phyloP scores from a whole-genome alignment of 2,888 invertebrate species.

The Priocnemis perturbator region DNA sequence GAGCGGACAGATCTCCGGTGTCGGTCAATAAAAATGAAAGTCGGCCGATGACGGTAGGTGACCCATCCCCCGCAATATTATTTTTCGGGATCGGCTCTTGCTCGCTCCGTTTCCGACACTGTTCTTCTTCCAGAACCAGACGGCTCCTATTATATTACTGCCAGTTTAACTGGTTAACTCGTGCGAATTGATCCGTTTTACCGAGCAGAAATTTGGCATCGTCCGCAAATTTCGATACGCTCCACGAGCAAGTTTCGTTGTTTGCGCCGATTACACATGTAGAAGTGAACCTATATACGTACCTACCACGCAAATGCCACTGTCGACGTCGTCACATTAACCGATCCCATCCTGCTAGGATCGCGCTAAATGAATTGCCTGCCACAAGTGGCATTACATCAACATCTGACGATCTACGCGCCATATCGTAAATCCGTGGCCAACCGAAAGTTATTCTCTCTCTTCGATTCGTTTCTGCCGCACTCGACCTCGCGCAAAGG shows the following conservation, averaged over 20 bases:
- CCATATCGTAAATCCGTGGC: not conserved
- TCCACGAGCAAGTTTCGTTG: too few relatives aligned
- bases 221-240: too few relatives aligned
- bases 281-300: too few relatives aligned
- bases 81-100: too few relatives aligned
- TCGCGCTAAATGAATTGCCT: conserved; percentile 39
- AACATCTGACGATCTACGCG: conserved; percentile 42
- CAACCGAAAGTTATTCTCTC: conserved; percentile 3
- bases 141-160: too few relatives aligned
- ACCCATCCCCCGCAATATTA: too few relatives aligned
- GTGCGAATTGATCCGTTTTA: too few relatives aligned
- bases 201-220: too few relatives aligned
- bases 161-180: too few relatives aligned
- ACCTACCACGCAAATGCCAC: not conserved
- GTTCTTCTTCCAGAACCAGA: too few relatives aligned
- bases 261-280: too few relatives aligned
- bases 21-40: conserved; percentile 59
- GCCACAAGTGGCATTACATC: conserved; percentile 30
- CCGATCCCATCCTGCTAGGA: conserved; percentile 23
- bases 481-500: conserved; percentile 36
- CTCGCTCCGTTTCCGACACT: too few relatives aligned
- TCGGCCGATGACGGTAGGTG: conserved; percentile 39
- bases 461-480: not conserved
- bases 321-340: conserved; percentile 28
- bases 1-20: conserved; percentile 50